Evolutionary conservation across 2,113 vertebrate species (phyloP).

Genomic region (Ctenomys sociabilis): DNA sequence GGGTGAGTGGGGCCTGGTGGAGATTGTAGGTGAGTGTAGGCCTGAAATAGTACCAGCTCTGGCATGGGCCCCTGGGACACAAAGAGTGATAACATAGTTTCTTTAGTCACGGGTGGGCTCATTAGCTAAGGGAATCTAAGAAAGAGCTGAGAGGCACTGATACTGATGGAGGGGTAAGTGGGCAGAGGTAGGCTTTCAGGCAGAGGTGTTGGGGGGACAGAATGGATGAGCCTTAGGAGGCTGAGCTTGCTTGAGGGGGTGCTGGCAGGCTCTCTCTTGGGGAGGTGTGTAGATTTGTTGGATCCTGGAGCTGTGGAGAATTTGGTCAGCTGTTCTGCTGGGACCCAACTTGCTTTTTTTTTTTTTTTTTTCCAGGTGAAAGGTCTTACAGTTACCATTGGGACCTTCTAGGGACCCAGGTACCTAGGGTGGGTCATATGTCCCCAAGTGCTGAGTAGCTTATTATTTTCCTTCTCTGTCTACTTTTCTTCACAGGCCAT

Average conservation of each 20-base stretch:
- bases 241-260: not conserved
- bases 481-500: slow-evolving; percentile 88
- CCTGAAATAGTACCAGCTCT: not conserved
- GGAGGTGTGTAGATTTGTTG: not conserved
- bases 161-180: not conserved
- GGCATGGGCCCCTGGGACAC: not conserved
- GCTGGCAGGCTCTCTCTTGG: not conserved
- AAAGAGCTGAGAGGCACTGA: not conserved
- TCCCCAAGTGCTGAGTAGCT: not conserved
- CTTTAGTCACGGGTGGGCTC: not conserved
- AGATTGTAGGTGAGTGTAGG: not conserved
- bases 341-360: not conserved
- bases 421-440: not conserved
- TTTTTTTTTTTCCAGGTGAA: not conserved
- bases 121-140: not conserved
- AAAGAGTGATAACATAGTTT: not conserved
- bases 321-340: not conserved
- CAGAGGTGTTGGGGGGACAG: not conserved
- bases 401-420: not conserved
- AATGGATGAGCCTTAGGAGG: not conserved
- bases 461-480: not conserved
- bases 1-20: slow-evolving; percentile 84
- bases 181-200: not conserved
- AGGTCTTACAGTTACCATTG: not conserved
- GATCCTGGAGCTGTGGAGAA: not conserved